Evolutionary conservation across 2,113 vertebrate species (phyloP).

Genomic region (Nycticebus coucang): DNA sequence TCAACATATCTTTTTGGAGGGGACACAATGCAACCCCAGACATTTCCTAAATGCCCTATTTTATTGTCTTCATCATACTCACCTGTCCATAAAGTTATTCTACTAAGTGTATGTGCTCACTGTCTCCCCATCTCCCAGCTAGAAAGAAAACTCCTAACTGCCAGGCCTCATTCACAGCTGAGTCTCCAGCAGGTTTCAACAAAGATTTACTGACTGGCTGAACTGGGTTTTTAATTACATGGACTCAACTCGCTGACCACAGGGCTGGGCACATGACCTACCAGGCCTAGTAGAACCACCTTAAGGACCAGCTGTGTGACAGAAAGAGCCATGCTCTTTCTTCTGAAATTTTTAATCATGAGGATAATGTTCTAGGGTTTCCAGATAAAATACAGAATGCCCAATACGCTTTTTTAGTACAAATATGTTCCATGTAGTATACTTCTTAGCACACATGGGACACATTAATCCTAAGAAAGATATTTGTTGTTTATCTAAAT

Average conservation of each 20-base stretch:
- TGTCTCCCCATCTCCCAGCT: no score
- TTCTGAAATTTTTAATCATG: neutral
- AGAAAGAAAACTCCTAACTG: neutral
- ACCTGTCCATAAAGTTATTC: no score
- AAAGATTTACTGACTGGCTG: neutral
- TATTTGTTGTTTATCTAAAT: neutral
- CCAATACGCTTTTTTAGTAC: neutral
- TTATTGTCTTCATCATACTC: neutral
- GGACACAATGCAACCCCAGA: neutral
- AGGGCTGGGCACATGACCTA: neutral
- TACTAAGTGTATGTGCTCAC: neutral
- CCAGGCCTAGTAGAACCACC: neutral
- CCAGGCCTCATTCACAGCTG: neutral
- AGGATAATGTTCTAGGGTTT: neutral
- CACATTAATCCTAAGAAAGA: neutral
- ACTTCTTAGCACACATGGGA: neutral
- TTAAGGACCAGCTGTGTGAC: neutral
- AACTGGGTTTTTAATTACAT: neutral
- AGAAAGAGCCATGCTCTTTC: neutral
- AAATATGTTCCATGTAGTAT: neutral
- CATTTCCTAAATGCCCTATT: neutral
- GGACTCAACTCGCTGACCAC: neutral
- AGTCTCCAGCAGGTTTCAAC: neutral
- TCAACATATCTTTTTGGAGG: neutral
- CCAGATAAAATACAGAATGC: neutral